phyloP scores from a whole-genome alignment of 2,797 vertebrate species.

The Chrysolophus pictus region DNA sequence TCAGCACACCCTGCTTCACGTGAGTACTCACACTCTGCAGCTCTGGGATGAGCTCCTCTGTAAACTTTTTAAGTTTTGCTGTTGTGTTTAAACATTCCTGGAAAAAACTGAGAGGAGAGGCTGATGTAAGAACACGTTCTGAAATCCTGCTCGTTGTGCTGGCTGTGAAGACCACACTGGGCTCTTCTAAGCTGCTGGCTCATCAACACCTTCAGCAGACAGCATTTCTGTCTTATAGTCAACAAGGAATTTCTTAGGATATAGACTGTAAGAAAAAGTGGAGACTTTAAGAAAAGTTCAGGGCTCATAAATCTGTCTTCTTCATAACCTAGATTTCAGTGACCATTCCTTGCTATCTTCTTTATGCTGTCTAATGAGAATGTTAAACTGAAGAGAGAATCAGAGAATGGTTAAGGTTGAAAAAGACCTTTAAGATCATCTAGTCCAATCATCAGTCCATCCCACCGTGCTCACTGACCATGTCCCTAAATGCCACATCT shows the following conservation, averaged over 20 bases:
- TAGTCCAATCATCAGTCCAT: neutral
- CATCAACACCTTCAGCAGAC: neutral
- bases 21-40: slow-evolving; percentile 70
- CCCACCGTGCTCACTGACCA: neutral
- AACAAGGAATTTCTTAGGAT: neutral
- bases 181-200: neutral
- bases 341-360: neutral
- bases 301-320: neutral
- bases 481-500: neutral
- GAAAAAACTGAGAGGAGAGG: slow-evolving; percentile 81
- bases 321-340: neutral
- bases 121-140: neutral
- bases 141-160: neutral
- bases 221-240: neutral
- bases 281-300: neutral
- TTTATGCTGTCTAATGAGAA: neutral
- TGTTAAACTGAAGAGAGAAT: neutral
- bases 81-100: slow-evolving; percentile 86
- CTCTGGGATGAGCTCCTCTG: slow-evolving; percentile 81
- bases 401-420: neutral
- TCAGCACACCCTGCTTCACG: neutral
- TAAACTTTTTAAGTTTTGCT: slow-evolving; percentile 84
- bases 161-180: neutral
- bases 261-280: neutral
- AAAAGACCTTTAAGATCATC: neutral